Percentiles rank a stretch among this genome's conserved stretches.
phyloP scores from a whole-genome alignment of 2,113 vertebrate species.

The Hydropotes inermis region DNA sequence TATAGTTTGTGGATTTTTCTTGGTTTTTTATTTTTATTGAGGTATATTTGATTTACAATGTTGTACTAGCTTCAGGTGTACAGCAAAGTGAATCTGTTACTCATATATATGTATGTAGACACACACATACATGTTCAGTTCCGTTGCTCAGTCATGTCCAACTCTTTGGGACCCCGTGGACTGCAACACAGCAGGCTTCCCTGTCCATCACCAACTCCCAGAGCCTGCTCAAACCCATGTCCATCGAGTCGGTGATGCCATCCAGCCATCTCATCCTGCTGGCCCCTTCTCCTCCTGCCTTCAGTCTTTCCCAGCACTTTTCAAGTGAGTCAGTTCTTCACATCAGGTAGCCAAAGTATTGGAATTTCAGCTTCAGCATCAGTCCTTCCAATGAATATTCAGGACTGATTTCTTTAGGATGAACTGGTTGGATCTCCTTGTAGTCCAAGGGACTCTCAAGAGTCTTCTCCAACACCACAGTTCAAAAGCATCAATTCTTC shows the following conservation, averaged over 20 bases:
- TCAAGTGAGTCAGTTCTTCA: background rate
- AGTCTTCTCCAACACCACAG: background rate
- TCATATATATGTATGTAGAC: background rate
- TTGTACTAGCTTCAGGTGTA: background rate
- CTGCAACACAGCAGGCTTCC: background rate
- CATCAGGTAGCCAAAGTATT: background rate
- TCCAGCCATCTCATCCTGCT: background rate
- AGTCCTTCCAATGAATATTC: background rate
- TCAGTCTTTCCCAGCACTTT: background rate
- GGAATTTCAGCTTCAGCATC: background rate
- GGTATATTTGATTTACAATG: background rate
- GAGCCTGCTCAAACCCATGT: background rate
- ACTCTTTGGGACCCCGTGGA: background rate
- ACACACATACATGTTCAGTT: background rate
- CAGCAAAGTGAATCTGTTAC: background rate
- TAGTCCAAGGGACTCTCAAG: background rate
- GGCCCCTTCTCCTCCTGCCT: background rate
- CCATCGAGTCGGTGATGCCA: fast-evolving
- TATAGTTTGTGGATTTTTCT: background rate
- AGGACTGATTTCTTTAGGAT: background rate
- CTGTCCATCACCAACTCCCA: background rate
- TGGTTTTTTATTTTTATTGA: background rate
- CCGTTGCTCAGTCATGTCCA: background rate
- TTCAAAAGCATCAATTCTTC: background rate
- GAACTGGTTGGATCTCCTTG: background rate